phyloP scores from a whole-genome alignment of 2,113 vertebrate species.

The Corythaeola cristata region DNA sequence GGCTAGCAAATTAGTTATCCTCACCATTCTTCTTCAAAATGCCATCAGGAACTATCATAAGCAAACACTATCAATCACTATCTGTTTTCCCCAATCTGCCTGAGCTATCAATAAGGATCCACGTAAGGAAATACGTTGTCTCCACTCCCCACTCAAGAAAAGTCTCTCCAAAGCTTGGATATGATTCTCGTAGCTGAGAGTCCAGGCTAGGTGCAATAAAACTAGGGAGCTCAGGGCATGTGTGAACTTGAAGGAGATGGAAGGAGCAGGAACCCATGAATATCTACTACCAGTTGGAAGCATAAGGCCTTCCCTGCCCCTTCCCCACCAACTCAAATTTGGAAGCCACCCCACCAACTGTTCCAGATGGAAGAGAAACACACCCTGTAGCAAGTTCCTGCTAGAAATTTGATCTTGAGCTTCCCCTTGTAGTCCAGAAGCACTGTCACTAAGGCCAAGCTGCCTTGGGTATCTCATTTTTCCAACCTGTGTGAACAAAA shows the following conservation, averaged over 20 bases:
- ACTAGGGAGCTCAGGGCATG: neutral
- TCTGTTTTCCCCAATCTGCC: neutral
- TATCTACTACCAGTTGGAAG: neutral
- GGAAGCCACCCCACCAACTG: neutral
- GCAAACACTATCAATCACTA: constrained; percentile 28
- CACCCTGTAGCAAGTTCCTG: neutral
- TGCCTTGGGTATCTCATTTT: neutral
- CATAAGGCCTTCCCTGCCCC: neutral
- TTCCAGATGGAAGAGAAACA: neutral
- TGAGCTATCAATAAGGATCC: neutral
- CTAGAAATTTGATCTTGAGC: neutral
- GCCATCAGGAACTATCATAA: constrained; percentile 32
- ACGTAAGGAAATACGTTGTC: neutral
- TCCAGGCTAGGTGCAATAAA: neutral
- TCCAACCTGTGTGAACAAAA: neutral
- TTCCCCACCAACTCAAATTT: neutral
- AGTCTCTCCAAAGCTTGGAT: neutral
- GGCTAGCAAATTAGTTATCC: constrained; percentile 12
- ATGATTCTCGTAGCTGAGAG: neutral
- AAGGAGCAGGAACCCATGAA: neutral
- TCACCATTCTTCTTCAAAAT: constrained; percentile 21
- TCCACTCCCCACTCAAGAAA: neutral
- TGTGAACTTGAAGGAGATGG: neutral
- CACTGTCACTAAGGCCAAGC: neutral
- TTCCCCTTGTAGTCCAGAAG: neutral